Base-by-base conservation (phyloP, 2,113 vertebrate genomes). In the Tachysurus fulvidraco region DNA sequence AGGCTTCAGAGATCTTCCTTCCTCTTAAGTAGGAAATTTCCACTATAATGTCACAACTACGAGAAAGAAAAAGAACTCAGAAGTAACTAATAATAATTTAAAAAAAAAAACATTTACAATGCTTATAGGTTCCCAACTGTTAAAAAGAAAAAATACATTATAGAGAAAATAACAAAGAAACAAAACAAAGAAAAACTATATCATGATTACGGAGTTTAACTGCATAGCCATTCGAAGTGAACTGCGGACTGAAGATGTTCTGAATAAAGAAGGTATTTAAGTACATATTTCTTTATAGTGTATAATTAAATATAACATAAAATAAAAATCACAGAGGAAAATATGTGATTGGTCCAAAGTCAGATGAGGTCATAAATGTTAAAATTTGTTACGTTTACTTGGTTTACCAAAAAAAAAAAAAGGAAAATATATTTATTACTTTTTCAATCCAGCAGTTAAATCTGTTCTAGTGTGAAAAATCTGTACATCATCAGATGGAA, bases 171-270 rank as follows among this genome's bases (percentile, higher is more conserved):
- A 17, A 44, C 50, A 30, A 23, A 77, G 52, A 12, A 54, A 77
- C 14, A 52, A 77, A 52, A 36, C 36, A 36, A 36, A 36, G 36
- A 36, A 36, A 36, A 36, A 36, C 36, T 36, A 36, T 5, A 17
- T n/a, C 12, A n/a, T 55, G 46, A 83, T 50, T 57, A 73, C 19
- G 17, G 54, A 59, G 54, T 21, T 57, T 93, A 93, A 92, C 94
- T 96, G 93, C 92, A 95, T 95, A 93, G 95, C 96, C 96, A 95
- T 94, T 95, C 95, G 93, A 96, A 95, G 96, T 89, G 91, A 96
- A 88, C 93, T 90, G 73, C 76, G 82, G 85, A 90, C 88, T 94
- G 90, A 93, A 92, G 82, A 89, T 30, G 55, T 79, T 19, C 52
- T 30, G 25, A 78, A 30, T 55, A 55, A 78, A 76, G 21, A 88